A percentile compares a stretch with the other conserved stretches of the same genome.
These are phyloP conservation scores for Encarsia formosa DNA, from an alignment of 2,888 invertebrate species.

Conservation along the genomic window DNA sequence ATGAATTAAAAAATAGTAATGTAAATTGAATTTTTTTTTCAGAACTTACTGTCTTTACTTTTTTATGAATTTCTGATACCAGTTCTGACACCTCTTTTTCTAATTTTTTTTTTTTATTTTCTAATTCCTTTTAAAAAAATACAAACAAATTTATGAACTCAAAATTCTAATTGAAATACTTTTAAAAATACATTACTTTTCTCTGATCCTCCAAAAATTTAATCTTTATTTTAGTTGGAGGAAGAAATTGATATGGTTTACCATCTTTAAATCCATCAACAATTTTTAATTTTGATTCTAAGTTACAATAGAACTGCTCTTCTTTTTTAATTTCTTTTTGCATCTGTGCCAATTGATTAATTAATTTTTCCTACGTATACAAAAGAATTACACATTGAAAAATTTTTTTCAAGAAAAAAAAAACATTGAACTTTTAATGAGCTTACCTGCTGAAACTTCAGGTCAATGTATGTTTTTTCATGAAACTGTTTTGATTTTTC, in stretches of 20 bases:
- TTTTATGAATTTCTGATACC: not conserved
- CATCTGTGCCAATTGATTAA: not conserved
- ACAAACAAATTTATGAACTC: too few relatives aligned
- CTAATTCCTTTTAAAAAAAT: not conserved
- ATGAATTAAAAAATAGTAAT: too few relatives aligned
- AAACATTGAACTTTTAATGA: conserved; percentile 60
- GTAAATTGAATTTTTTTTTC: too few relatives aligned
- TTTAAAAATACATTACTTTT: not conserved
- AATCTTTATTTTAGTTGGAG: conserved; percentile 18
- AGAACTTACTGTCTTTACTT: too few relatives aligned
- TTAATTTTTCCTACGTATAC: not conserved
- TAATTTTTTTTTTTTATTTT: not conserved
- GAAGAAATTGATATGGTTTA: too few relatives aligned
- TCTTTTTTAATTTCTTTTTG: not conserved
- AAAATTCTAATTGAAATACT: not conserved
- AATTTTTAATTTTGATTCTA: too few relatives aligned
- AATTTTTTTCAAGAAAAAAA: conserved; percentile 49
- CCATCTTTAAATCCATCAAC: too few relatives aligned
- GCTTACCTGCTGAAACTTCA: conserved; percentile 58
- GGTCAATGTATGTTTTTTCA: conserved; percentile 5
- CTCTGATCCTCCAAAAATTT: not conserved
- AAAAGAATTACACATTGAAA: too few relatives aligned
- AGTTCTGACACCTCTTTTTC: not conserved
- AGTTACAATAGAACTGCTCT: too few relatives aligned
- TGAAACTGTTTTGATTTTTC: conserved; percentile 20